Percentiles rank a stretch among this genome's conserved stretches.
These are phyloP conservation scores for Cygnus atratus DNA, from an alignment of 2,113 vertebrate genomes.

Conservation along the genomic window DNA sequence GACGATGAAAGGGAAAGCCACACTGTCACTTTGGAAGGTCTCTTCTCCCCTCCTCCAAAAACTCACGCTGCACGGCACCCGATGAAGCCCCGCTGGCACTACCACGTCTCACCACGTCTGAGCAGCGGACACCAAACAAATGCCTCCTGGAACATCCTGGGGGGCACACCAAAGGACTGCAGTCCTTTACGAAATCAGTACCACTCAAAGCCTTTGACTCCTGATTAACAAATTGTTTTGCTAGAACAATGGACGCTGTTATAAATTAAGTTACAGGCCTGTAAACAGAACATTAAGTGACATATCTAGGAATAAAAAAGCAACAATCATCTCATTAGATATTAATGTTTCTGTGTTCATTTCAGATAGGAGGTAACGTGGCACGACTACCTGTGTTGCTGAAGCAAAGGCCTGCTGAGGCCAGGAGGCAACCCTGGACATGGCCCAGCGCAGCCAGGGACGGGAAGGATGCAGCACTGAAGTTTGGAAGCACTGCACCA, in stretches of 20 bases:
- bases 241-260: neutral
- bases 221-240: neutral
- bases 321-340: neutral
- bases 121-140: neutral
- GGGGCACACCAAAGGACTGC: neutral
- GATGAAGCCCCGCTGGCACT: accelerated
- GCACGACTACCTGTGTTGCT: neutral
- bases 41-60: neutral
- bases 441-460: accelerated
- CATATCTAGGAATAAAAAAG: neutral
- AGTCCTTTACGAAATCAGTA: neutral
- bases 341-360: neutral
- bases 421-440: neutral
- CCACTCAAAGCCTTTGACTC: neutral
- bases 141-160: accelerated
- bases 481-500: neutral
- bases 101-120: neutral
- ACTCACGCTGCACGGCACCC: neutral
- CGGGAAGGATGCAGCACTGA: accelerated
- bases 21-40: neutral
- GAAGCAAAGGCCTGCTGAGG: neutral
- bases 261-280: neutral
- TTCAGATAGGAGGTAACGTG: neutral
- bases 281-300: neutral
- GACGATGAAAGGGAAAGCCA: neutral